Percentiles rank a stretch among this genome's conserved stretches.
These are phyloP conservation scores for Cotesia congregata DNA, from an alignment of 2,888 invertebrate species.

Conservation along the genomic window DNA sequence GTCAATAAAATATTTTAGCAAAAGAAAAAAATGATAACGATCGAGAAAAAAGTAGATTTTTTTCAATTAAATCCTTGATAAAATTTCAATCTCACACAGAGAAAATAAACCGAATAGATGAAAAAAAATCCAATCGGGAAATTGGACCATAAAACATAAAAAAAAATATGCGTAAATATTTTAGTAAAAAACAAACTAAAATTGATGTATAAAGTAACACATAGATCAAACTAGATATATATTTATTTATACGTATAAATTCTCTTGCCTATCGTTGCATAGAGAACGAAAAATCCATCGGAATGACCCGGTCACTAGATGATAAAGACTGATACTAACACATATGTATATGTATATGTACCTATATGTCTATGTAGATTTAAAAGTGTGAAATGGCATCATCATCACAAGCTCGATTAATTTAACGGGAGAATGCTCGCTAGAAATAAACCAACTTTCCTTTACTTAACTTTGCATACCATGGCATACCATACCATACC, in stretches of 20 bases:
- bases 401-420: slow-evolving; percentile 49
- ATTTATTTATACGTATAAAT: slow-evolving; percentile 27
- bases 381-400: slow-evolving; percentile 41
- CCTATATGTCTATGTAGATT: not conserved
- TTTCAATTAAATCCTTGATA: slow-evolving; percentile 31
- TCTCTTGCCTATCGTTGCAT: slow-evolving; percentile 38
- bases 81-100: slow-evolving; percentile 11
- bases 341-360: not conserved
- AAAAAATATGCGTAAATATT: slow-evolving; percentile 29
- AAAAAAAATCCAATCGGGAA: slow-evolving; percentile 37
- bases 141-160: slow-evolving; percentile 38
- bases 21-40: not conserved
- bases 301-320: slow-evolving; percentile 36
- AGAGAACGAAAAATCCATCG: slow-evolving; percentile 31
- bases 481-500: not conserved
- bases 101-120: slow-evolving; percentile 25
- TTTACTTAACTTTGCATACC: slow-evolving; percentile 15
- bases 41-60: slow-evolving; percentile 26
- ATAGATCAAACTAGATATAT: slow-evolving; percentile 29
- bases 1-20: slow-evolving; percentile 1
- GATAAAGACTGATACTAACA: slow-evolving; percentile 30
- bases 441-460: slow-evolving; percentile 51
- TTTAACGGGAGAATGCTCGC: slow-evolving; percentile 53
- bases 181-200: slow-evolving; percentile 33
- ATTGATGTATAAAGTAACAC: slow-evolving; percentile 28